Percentiles rank a stretch among this genome's conserved stretches.
Conservation (phyloP, 1,140 invertebrate genomes). For the Amphibalanus amphitrite region DNA sequence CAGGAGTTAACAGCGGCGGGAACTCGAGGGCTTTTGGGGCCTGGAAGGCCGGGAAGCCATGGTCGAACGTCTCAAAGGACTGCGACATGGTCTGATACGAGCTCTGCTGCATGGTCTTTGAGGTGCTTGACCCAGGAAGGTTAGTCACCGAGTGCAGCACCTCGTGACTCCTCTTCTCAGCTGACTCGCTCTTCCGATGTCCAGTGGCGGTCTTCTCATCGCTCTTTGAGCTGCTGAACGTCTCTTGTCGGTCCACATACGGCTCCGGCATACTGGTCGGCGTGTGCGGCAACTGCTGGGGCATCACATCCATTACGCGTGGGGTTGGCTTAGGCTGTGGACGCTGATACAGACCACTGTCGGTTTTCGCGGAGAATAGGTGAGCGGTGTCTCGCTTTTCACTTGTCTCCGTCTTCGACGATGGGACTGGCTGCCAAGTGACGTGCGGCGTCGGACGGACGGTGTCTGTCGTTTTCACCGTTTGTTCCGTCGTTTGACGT, state of each 20-base stretch:
- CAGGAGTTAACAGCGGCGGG: background rate
- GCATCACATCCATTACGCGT: background rate
- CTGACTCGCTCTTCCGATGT: background rate
- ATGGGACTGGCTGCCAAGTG: background rate
- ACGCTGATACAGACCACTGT: background rate
- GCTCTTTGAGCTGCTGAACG: background rate
- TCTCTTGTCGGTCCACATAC: background rate
- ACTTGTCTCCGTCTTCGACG: too few species aligned
- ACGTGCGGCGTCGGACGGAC: too few species aligned
- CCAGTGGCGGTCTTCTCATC: background rate
- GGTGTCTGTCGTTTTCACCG: background rate
- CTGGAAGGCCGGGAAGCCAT: background rate
- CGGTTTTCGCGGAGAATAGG: too few species aligned
- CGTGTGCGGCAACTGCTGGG: background rate
- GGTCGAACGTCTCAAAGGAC: background rate
- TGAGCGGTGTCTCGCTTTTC: too few species aligned
- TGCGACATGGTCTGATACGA: background rate
- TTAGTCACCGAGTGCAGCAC: background rate
- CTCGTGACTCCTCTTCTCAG: background rate
- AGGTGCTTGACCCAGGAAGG: background rate
- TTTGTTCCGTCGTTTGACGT: background rate
- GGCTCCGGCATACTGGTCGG: background rate
- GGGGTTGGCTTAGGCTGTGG: background rate
- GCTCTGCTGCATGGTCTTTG: background rate
- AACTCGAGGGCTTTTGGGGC: background rate